Conservation (phyloP, 1,140 invertebrate genomes). For the Wasmannia auropunctata region DNA sequence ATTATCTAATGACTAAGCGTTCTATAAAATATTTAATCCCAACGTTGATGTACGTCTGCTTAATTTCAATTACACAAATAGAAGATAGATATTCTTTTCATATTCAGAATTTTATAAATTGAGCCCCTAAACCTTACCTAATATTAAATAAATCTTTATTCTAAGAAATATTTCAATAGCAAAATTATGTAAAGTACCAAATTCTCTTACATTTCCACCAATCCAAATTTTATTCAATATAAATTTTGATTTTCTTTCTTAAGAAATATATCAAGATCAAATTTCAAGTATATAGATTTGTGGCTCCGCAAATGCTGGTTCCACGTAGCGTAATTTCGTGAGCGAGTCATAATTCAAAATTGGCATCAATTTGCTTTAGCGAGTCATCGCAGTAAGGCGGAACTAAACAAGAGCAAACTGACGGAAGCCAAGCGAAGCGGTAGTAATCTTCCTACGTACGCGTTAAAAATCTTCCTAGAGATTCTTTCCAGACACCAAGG, state of each 20-base stretch:
- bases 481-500: not conserved
- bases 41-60: not conserved
- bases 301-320: no score
- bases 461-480: not conserved
- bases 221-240: not conserved
- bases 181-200: not conserved
- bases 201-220: not conserved
- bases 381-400: not conserved
- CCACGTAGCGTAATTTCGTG: not conserved
- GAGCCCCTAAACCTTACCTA: not conserved
- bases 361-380: not conserved
- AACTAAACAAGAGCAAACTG: not conserved
- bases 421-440: not conserved
- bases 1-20: not conserved
- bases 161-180: not conserved
- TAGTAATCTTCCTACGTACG: constrained; percentile 8
- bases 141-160: not conserved
- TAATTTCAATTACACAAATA: not conserved
- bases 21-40: constrained; percentile 19
- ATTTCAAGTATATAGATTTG: not conserved
- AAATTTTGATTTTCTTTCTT: not conserved
- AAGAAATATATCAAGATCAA: not conserved
- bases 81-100: not conserved
- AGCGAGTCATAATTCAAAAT: not conserved
- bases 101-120: not conserved